A percentile compares a stretch with the other conserved stretches of the same genome.
Conservation (phyloP, 2,113 vertebrate species). For the Antigone vipio region DNA sequence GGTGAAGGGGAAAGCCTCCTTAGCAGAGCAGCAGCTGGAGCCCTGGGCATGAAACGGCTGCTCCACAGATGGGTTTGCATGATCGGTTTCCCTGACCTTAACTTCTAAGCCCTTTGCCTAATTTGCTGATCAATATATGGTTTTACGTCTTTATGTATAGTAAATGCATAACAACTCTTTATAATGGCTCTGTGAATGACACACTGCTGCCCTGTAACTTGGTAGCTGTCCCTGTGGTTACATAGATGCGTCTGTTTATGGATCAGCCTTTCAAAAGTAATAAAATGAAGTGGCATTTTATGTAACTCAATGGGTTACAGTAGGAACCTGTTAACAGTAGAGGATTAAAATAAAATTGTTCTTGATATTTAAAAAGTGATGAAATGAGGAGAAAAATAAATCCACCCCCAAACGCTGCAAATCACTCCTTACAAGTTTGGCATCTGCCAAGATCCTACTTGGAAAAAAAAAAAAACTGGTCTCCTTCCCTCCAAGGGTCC, state of each 20-base stretch:
- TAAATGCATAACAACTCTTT: background rate
- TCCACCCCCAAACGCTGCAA: constrained; percentile 31
- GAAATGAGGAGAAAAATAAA: constrained; percentile 50
- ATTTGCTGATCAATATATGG: background rate
- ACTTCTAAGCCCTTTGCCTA: background rate
- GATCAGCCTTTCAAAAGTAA: constrained; percentile 33
- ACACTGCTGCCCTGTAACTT: background rate
- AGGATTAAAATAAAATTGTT: constrained; percentile 59
- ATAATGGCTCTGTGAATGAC: background rate
- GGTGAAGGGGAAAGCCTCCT: background rate
- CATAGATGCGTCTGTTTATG: constrained; percentile 27
- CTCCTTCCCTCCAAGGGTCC: background rate
- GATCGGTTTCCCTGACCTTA: background rate
- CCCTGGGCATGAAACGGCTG: background rate
- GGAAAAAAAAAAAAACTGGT: background rate
- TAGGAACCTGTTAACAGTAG: constrained; percentile 57
- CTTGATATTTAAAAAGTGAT: constrained; percentile 60
- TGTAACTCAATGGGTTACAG: constrained; percentile 56
- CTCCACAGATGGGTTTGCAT: background rate
- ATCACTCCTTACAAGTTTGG: constrained; percentile 18
- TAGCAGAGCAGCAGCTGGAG: background rate
- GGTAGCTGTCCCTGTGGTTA: background rate
- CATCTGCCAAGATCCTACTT: constrained; percentile 15
- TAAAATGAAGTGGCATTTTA: constrained; percentile 45
- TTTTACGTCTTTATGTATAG: background rate